A percentile compares a stretch with the other conserved stretches of the same genome.
phyloP scores from a whole-genome alignment of 2,888 invertebrate species.

The Pomacea canaliculata region DNA sequence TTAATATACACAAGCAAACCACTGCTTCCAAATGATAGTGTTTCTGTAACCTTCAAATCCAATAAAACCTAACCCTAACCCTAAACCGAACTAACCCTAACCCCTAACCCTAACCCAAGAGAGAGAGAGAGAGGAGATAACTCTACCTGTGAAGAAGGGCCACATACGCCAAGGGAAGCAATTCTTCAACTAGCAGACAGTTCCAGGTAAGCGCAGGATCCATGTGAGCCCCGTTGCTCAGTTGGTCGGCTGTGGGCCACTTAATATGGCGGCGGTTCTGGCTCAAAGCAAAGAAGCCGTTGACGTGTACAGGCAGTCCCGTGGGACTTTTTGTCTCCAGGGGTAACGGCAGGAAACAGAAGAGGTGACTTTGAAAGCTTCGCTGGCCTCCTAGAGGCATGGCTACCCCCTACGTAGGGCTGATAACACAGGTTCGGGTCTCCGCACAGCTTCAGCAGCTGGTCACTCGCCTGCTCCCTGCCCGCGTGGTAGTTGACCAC shows the following conservation, averaged over 20 bases:
- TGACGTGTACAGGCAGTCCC: slow-evolving; percentile 64
- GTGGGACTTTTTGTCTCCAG: slow-evolving; percentile 51
- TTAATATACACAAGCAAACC: no score
- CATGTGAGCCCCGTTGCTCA: slow-evolving; percentile 27
- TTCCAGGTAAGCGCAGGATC: slow-evolving; percentile 62
- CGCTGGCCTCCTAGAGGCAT: slow-evolving; percentile 34
- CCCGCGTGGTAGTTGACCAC: slow-evolving; percentile 43
- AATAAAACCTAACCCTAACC: no score
- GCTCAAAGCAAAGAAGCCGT: slow-evolving; percentile 63
- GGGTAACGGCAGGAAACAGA: slow-evolving; percentile 66
- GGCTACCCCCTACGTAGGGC: slow-evolving; percentile 54
- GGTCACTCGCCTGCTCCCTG: slow-evolving; percentile 31
- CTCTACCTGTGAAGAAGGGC: slow-evolving; percentile 21
- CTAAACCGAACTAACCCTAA: no score
- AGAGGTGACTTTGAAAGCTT: slow-evolving; percentile 52
- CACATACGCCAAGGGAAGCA: slow-evolving; percentile 51
- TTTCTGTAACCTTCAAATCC: no score
- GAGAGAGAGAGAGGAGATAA: no score
- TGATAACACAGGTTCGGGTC: slow-evolving; percentile 39
- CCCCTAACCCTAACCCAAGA: no score
- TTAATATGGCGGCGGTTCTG: slow-evolving; percentile 63
- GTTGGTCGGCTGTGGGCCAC: slow-evolving; percentile 56
- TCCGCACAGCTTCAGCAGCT: slow-evolving; percentile 27
- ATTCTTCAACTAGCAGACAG: slow-evolving; percentile 51
- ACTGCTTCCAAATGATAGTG: no score